phyloP scores from a whole-genome alignment of 2,888 invertebrate genomes.

The Diarsia mendica region DNA sequence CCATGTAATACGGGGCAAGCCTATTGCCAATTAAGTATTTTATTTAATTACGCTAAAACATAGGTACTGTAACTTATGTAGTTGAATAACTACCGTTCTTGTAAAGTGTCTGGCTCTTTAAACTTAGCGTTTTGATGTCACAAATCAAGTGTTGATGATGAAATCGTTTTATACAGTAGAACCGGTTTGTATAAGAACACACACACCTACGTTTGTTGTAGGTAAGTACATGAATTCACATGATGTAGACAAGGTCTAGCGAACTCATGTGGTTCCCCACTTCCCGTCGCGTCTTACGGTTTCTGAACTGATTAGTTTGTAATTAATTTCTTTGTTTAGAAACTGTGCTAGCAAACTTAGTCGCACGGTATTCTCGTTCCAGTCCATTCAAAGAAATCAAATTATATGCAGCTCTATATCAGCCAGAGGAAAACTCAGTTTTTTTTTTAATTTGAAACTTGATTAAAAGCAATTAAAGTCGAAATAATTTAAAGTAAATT shows the following conservation, averaged over 20 bases:
- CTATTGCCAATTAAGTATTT: not conserved
- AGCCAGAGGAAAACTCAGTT: not conserved
- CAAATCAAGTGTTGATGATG: conserved; percentile 34
- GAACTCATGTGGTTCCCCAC: conserved; percentile 38
- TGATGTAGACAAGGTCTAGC: conserved; percentile 42
- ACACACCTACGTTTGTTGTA: conserved; percentile 4
- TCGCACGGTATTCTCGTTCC: not conserved
- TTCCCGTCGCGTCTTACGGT: conserved; percentile 48
- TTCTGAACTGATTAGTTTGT: conserved; percentile 32
- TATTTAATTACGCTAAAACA: not conserved
- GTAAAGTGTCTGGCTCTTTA: not conserved
- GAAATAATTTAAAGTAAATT: conserved; percentile 34
- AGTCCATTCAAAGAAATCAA: not conserved
- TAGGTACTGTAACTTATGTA: not conserved
- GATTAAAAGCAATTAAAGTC: not conserved
- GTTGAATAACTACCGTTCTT: not conserved
- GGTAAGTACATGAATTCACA: conserved; percentile 34
- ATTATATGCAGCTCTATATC: not conserved
- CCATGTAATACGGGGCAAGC: no score
- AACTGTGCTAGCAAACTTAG: conserved; percentile 19
- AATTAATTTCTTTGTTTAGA: conserved; percentile 35
- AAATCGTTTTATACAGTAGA: conserved; percentile 30
- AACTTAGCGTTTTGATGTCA: conserved; percentile 31
- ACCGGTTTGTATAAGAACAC: conserved; percentile 35
- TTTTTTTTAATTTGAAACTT: not conserved